Evolutionary conservation across 2,113 vertebrate species (phyloP), one percentile per base, ranked within the genome.

Genomic region (Merops nubicus): DNA sequence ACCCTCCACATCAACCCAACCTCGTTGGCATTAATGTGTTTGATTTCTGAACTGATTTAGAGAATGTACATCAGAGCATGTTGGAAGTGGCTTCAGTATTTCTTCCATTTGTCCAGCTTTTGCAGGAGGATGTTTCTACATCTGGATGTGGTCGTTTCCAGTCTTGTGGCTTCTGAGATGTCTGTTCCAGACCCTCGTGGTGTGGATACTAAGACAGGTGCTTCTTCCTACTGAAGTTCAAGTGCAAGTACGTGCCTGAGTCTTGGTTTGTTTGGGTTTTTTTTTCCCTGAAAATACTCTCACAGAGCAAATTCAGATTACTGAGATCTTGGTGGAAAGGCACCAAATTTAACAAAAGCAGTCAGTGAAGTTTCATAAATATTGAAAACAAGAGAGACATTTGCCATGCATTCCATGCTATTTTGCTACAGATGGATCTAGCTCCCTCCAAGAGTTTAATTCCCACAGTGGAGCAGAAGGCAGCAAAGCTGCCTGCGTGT

Each of bases 1-100:
- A 29, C 8, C 26, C 3, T 26, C 53, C 53, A 4, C 34, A 16
- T 19, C 76, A n/a, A 2, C 59, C 36, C 16, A 68, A 2, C 26
- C 34, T 57, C 0, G 0, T 13, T 40, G 47, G 5, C 38, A 15
- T 8, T 36, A 57, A 7, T 1, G 3, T 38, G 29, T 67, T 88
- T 70, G 42, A 29, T 26, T 57, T 53, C 51, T 91, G 62, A 79
- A 26, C n/a, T 68, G 33, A 23, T 25, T 23, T 15, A 28, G 42
- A 34, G 56, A 33, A 72, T 6, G 2, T 33, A 22, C 17, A 40
- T 57, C 67, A 45, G 65, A 21, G 17, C 54, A 28, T 21, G 15
- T 34, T 75, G 43, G 25, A 82, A 54, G 29, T 38, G 42, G 23
- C 54, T 78, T 40, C 23, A 73, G 36, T 43, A 11, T 34, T 79